Evolutionary conservation across 1,140 invertebrate species (phyloP), one percentile per base, ranked within the genome.

Genomic region (Carposina sasakii): DNA sequence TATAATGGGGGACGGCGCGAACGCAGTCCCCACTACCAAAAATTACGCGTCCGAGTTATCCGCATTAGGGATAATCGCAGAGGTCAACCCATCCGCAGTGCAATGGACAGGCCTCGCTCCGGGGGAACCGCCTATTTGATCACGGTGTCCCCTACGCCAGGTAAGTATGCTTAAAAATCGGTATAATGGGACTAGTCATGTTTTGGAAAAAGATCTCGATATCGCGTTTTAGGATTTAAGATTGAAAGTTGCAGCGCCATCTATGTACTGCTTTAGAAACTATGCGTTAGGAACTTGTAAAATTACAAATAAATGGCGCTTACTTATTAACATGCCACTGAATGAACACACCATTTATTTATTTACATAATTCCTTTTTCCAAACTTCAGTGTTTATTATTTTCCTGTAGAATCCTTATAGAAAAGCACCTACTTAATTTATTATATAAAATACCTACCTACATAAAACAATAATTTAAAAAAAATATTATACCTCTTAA

Each of bases 11-110:
- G 37, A 23, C 33, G 16, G 33, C 33, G 33, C 33, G 33, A 16
- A 36, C 33, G 33, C 33, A 36, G 33, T 36, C n/a, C 33, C 33
- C 33, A 36, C 33, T 36, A 36, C 33, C 33, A 36, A 36, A 36
- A 36, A 36, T 36, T 36, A 36, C 33, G 33, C 33, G 19, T 17
- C 33, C 33, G 33, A 36, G 33, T 36, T 36, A 36, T 36, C 33
- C 33, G 19, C 33, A 36, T 36, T 36, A 36, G 33, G 33, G 33
- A 36, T 36, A 36, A 36, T 36, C 33, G 33, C 33, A 36, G 33
- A 17, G 33, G 33, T 41, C 39, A 41, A n/a, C 39, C 21, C 23
- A 41, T 22, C 20, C 39, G 39, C 39, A 41, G 17, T 23, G 36
- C 17, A 42, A 45, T 46, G 40, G 15, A 26, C 15, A 28, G 21